Evolutionary conservation across 2,888 invertebrate species (phyloP), one percentile per base, ranked within the genome.

Genomic region (Hypena proboscidalis): DNA sequence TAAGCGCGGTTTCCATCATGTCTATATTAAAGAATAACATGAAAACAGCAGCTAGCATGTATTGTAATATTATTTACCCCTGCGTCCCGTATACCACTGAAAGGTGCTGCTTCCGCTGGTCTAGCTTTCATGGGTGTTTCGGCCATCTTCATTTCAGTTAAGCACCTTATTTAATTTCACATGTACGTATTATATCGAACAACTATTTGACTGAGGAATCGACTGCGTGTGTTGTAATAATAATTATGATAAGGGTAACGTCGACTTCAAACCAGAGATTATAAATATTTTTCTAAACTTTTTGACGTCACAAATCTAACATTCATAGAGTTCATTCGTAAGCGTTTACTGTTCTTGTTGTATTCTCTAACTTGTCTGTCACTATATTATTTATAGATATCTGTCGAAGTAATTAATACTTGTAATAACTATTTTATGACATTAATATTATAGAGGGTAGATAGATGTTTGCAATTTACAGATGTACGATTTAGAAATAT

Each of bases 281-380:
- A 79, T 67, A 81, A 77, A 84, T 89, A 89, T 90, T 90, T 90
- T 90, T 90, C 89, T 90, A 90, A 85, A 88, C 86, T 83, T 90
- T 90, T 89, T 87, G 73, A 84, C 59, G 85, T 86, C 85, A 80
- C 82, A 80, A 75, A 71, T 64, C 72, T 70, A 54, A 59, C 54
- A 66, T 57, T 66, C 47, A 56, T 82, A 78, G 71, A 71, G 69
- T 73, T 80, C 80, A 80, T 85, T 85, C 82, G 67, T 84, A 82
- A 74, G 58, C 76, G 73, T 86, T 81, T 82, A 85, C 74, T 78
- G 76, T 83, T 82, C 78, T 79, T 65, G 76, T 82, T 81, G 70
- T 59, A 65, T 70, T 75, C 76, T 72, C 47, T 64, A 58, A 62
- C 62, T 64, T 65, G 66, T 69, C 75, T 70, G 40, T 70, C 58